These are phyloP conservation scores for Steatocranus sp. DNA, from an alignment of 2,797 vertebrate genomes.

Conservation along the genomic window DNA sequence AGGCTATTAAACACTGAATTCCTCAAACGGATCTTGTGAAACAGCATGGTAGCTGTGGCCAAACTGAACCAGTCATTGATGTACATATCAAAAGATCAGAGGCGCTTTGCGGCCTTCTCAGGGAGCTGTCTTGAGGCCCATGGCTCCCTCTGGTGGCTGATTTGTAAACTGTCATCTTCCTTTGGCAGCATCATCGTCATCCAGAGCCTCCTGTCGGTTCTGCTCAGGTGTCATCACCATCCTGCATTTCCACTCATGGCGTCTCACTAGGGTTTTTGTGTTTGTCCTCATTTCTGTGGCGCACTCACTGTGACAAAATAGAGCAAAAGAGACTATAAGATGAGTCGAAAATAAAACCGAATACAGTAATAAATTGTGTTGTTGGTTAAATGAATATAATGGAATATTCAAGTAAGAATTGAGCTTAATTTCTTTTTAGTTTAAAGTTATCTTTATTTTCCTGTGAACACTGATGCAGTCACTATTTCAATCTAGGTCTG, in stretches of 20 bases:
- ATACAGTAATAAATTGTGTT: neutral
- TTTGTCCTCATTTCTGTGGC: conserved; percentile 18
- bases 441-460: neutral
- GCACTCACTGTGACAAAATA: neutral
- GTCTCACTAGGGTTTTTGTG: conserved; percentile 18
- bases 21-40: neutral
- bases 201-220: neutral
- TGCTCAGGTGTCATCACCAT: neutral
- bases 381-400: neutral
- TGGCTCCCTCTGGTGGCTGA: conserved; percentile 35
- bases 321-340: neutral
- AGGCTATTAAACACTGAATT: neutral
- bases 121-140: neutral
- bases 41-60: neutral
- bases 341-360: neutral
- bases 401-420: neutral
- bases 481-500: neutral
- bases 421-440: neutral
- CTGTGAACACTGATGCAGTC: neutral
- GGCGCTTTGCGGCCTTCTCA: neutral
- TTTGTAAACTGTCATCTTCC: neutral
- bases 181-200: neutral
- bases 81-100: neutral
- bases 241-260: conserved; percentile 11
- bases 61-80: neutral